Evolutionary conservation across 2,797 vertebrate species (phyloP).

Genomic region (Sebastolobus alascanus): DNA sequence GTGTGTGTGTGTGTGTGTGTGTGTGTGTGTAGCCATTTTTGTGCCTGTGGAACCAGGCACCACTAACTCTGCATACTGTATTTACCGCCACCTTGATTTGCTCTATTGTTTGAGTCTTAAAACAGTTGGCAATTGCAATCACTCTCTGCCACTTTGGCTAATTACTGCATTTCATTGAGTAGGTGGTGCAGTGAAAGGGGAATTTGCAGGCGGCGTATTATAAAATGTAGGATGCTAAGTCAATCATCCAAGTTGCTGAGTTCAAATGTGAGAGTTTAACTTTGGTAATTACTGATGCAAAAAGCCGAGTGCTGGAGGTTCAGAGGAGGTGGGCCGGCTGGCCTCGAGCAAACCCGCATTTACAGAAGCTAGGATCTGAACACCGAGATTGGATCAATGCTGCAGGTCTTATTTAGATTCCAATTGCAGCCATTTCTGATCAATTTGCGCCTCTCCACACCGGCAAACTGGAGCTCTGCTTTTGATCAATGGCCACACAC

Average conservation of each 20-base stretch:
- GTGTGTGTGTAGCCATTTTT: slow-evolving; percentile 15
- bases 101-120: slow-evolving; percentile 67
- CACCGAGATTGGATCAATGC: slow-evolving; percentile 69
- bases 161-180: slow-evolving; percentile 61
- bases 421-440: slow-evolving; percentile 81
- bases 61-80: slow-evolving; percentile 17
- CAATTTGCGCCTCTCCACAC: slow-evolving; percentile 72
- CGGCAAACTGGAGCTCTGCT: slow-evolving; percentile 41
- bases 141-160: slow-evolving; percentile 57
- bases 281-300: slow-evolving; percentile 58
- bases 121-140: slow-evolving; percentile 61
- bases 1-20: slow-evolving; percentile 7
- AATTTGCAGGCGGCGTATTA: slow-evolving; percentile 43
- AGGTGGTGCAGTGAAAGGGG: slow-evolving; percentile 40
- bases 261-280: slow-evolving; percentile 57
- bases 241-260: slow-evolving; percentile 57
- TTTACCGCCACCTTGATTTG: slow-evolving; percentile 53
- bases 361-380: slow-evolving; percentile 55
- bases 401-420: slow-evolving; percentile 79
- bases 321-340: slow-evolving; percentile 35
- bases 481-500: slow-evolving; percentile 74
- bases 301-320: slow-evolving; percentile 41
- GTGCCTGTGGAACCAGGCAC: background rate
- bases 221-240: slow-evolving; percentile 38
- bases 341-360: slow-evolving; percentile 49